phyloP scores from a whole-genome alignment of 2,888 invertebrate genomes.

The Galeopsomyia nigrocyanea region DNA sequence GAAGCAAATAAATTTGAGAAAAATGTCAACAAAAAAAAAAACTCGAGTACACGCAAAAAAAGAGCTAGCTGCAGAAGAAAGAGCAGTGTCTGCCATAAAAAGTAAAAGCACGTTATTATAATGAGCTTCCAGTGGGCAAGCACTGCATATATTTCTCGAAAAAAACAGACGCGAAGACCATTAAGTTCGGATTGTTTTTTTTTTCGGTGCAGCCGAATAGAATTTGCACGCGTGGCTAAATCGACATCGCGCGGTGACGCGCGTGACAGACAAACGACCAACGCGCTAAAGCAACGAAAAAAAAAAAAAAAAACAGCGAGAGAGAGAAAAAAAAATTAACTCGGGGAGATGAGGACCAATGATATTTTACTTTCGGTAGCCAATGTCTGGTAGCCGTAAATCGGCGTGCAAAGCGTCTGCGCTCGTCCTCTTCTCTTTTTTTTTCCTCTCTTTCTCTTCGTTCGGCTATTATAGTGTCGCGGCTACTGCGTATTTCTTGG shows the following conservation, averaged over 20 bases:
- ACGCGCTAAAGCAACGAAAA: not conserved
- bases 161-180: constrained; percentile 6
- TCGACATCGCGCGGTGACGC: constrained; percentile 22
- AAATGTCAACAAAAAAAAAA: constrained; percentile 3
- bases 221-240: constrained; percentile 37
- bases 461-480: not conserved
- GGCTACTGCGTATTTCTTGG: constrained; percentile 24
- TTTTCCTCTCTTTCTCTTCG: too few relatives aligned
- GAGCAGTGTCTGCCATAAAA: not conserved
- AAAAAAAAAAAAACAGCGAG: not conserved
- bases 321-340: not conserved
- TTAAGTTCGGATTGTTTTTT: constrained; percentile 2
- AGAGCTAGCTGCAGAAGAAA: not conserved
- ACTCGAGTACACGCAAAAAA: constrained; percentile 4
- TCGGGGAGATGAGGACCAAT: constrained; percentile 29
- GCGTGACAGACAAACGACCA: constrained; percentile 20
- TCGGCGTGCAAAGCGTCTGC: constrained; percentile 14
- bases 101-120: constrained; percentile 27
- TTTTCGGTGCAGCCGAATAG: not conserved
- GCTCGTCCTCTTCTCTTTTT: constrained; percentile 12
- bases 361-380: constrained; percentile 41
- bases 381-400: constrained; percentile 36
- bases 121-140: constrained; percentile 13
- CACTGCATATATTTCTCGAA: not conserved
- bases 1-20: not conserved